These are phyloP conservation scores for Zeuzera pyrina DNA, from an alignment of 2,888 invertebrate species.

Conservation along the genomic window DNA sequence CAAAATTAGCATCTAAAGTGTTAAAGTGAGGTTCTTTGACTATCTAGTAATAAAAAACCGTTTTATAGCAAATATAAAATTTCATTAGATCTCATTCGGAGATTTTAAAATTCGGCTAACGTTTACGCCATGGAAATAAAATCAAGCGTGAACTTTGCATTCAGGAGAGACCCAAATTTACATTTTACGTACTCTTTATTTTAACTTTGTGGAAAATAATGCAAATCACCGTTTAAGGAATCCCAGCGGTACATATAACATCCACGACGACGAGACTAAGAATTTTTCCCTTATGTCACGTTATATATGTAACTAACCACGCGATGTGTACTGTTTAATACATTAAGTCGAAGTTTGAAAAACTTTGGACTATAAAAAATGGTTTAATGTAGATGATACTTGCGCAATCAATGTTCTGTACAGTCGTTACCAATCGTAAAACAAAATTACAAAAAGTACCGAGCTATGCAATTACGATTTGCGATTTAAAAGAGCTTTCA, in stretches of 20 bases:
- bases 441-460: no score
- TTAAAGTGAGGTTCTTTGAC: neutral
- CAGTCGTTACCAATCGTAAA: no score
- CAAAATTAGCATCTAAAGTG: neutral
- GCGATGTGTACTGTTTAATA: no score
- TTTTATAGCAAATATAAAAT: slow-evolving; percentile 10
- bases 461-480: no score
- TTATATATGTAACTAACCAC: no score
- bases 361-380: no score
- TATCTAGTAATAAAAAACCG: neutral
- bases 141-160: slow-evolving; percentile 55
- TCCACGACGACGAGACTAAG: neutral
- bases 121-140: slow-evolving; percentile 44
- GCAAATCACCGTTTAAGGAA: slow-evolving; percentile 39
- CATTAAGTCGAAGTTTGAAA: no score
- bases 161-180: slow-evolving; percentile 41
- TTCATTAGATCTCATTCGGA: slow-evolving; percentile 27
- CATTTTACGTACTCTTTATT: slow-evolving; percentile 46
- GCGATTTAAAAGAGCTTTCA: no score
- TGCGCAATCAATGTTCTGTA: no score
- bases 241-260: slow-evolving; percentile 12
- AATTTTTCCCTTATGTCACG: no score
- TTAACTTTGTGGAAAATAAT: slow-evolving; percentile 41
- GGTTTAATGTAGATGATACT: no score
- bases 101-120: slow-evolving; percentile 42